Evolutionary conservation across 2,797 vertebrate species (phyloP).

Genomic region (Otus scops): DNA sequence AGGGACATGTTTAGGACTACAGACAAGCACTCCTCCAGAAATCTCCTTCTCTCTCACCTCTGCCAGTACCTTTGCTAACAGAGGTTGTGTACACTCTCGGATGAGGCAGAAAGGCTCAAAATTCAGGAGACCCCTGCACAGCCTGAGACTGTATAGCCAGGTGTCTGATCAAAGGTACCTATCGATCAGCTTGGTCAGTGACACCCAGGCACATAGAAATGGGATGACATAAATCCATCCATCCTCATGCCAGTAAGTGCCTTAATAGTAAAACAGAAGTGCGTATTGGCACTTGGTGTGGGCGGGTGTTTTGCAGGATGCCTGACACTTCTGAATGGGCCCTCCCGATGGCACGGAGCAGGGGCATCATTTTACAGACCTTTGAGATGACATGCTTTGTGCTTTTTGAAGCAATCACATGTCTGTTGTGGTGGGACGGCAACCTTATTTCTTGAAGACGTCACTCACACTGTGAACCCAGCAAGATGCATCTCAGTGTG

Average conservation of each 20-base stretch:
- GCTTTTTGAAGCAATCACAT: neutral
- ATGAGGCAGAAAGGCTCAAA: neutral
- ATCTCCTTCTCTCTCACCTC: neutral
- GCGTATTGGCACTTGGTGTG: neutral
- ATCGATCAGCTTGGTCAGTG: neutral
- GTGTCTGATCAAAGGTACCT: neutral
- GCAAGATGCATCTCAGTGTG: neutral
- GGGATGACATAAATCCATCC: neutral
- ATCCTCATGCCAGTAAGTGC: neutral
- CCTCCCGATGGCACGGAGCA: accelerated
- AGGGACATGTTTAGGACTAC: neutral
- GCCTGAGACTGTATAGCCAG: neutral
- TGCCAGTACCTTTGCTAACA: neutral
- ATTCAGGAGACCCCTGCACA: neutral
- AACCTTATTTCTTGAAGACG: neutral
- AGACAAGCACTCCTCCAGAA: slow-evolving; percentile 8
- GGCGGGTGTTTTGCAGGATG: neutral
- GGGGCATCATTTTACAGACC: neutral
- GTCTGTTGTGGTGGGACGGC: neutral
- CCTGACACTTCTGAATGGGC: neutral
- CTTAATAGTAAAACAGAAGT: neutral
- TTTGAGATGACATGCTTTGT: neutral
- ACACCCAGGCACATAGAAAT: neutral
- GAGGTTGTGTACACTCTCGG: neutral
- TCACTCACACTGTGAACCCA: accelerated